These are phyloP conservation scores for Cephonodes hylas DNA, from an alignment of 2,888 invertebrate species.

Conservation along the genomic window DNA sequence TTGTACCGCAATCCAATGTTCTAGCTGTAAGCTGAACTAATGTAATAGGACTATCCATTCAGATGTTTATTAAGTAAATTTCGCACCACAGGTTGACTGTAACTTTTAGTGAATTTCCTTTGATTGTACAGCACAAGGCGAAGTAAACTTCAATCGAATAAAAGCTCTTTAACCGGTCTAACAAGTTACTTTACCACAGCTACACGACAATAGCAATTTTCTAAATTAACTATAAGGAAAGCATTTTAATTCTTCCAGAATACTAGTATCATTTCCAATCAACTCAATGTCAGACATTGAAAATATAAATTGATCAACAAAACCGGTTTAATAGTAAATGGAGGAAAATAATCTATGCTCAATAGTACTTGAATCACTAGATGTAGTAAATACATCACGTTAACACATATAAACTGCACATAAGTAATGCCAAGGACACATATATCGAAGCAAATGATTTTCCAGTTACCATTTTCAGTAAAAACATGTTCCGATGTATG, in stretches of 20 bases:
- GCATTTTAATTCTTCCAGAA: background rate
- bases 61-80: no score
- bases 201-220: background rate
- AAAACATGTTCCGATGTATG: constrained; percentile 61
- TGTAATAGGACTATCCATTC: no score
- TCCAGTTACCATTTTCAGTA: constrained; percentile 80
- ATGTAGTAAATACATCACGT: background rate
- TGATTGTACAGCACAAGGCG: background rate
- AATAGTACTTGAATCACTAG: background rate
- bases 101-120: no score
- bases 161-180: background rate
- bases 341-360: background rate
- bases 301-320: background rate
- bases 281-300: background rate
- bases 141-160: background rate
- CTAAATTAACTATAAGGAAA: background rate
- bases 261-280: background rate
- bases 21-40: no score
- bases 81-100: no score
- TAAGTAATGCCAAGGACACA: constrained; percentile 69
- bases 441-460: constrained; percentile 55
- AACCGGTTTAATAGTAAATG: background rate
- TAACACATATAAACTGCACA: constrained; percentile 1
- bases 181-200: background rate
- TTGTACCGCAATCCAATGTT: no score